Evolutionary conservation across 35 echinoderm and acorn worm species (phyloP).

Genomic region (Lytechinus variegatus): DNA sequence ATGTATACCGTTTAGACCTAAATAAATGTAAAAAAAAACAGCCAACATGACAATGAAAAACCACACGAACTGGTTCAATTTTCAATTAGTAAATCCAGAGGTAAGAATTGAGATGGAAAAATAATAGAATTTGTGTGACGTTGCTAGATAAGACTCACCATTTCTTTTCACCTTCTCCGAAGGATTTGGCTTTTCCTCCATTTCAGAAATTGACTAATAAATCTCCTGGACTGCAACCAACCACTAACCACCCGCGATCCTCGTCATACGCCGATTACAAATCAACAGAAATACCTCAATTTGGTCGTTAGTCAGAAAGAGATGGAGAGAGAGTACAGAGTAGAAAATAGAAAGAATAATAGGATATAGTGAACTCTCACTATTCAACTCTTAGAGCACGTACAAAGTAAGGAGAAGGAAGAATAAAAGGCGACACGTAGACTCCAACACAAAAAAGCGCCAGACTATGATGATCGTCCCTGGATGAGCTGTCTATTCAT

Average conservation of each 20-base stretch:
- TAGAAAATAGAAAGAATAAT: background rate
- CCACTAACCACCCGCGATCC: background rate
- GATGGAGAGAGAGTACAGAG: background rate
- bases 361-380: background rate
- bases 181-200: constrained; percentile 8
- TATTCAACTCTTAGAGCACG: background rate
- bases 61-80: background rate
- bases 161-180: constrained; percentile 5
- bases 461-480: background rate
- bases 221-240: background rate
- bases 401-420: background rate
- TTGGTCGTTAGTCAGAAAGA: background rate
- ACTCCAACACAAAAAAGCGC: background rate
- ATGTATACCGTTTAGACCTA: too few relatives aligned
- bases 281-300: background rate
- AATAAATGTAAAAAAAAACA: too few relatives aligned
- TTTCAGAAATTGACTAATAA: constrained; percentile 1
- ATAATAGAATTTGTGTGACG: background rate
- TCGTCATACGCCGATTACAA: background rate
- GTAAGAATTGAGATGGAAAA: too few relatives aligned
- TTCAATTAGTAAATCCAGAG: background rate
- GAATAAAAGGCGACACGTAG: background rate
- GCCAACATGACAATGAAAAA: too few relatives aligned
- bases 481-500: background rate
- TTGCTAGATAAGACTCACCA: background rate